These are phyloP conservation scores for Gallinago jamesoni DNA, from an alignment of 2,113 vertebrate species.

Conservation along the genomic window DNA sequence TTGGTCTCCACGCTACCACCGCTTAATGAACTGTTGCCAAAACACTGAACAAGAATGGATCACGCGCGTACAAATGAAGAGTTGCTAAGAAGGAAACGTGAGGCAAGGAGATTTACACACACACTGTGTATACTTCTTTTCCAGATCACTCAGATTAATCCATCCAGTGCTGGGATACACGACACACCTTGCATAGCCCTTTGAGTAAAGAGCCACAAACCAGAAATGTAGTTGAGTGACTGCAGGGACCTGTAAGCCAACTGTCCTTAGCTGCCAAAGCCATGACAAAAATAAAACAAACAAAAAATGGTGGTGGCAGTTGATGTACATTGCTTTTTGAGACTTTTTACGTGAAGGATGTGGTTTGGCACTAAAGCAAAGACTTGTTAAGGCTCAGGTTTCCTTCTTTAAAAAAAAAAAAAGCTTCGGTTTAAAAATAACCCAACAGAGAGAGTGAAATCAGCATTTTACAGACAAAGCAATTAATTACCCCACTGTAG, in stretches of 20 bases:
- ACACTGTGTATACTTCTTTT: neutral
- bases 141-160: neutral
- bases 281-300: neutral
- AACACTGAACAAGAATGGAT: neutral
- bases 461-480: neutral
- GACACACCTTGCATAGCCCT: neutral
- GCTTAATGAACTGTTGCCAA: neutral
- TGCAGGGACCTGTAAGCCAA: conserved; percentile 4
- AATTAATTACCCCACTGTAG: neutral
- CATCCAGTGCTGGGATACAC: neutral
- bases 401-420: neutral
- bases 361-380: neutral
- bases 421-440: neutral
- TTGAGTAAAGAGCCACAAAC: conserved; percentile 3
- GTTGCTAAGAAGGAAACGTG: neutral
- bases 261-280: neutral
- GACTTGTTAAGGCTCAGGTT: neutral
- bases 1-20: neutral
- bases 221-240: neutral
- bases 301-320: neutral
- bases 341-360: neutral
- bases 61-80: neutral
- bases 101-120: neutral
- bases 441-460: neutral
- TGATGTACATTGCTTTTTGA: neutral